Conservation (phyloP, 2,113 vertebrate species). For the Amphilophus citrinellus region DNA sequence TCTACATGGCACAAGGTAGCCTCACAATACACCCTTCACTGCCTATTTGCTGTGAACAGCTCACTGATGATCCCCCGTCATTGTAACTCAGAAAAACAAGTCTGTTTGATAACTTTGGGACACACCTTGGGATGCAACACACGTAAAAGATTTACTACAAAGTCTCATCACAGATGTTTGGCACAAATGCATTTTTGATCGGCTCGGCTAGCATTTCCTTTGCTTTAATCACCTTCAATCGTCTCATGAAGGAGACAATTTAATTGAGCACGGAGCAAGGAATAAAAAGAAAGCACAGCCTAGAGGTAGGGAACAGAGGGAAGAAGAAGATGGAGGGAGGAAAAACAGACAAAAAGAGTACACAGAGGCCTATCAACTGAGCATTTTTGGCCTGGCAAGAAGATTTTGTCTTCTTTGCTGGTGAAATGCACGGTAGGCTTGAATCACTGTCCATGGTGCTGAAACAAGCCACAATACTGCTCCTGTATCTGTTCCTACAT, state of each 20-base stretch:
- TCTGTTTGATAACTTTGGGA: background rate
- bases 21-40: background rate
- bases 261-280: background rate
- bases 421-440: background rate
- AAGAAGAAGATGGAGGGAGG: conserved; percentile 36
- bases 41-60: conserved; percentile 7
- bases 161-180: conserved; percentile 15
- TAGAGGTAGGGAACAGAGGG: conserved; percentile 21
- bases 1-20: background rate
- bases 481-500: conserved; percentile 57
- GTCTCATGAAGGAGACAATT: conserved; percentile 21
- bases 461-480: conserved; percentile 49
- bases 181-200: conserved; percentile 8
- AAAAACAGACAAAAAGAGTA: conserved; percentile 62
- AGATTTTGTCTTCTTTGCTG: conserved; percentile 11
- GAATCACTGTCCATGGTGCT: conserved; percentile 79
- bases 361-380: conserved; percentile 36
- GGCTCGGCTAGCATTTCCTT: background rate
- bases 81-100: background rate
- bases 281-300: conserved; percentile 8
- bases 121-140: background rate
- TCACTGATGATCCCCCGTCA: background rate
- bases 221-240: conserved; percentile 28
- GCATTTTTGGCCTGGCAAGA: conserved; percentile 12
- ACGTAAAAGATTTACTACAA: background rate